phyloP scores from a whole-genome alignment of 2,797 vertebrate genomes.

The Acrossocheilus wenchowensis region DNA sequence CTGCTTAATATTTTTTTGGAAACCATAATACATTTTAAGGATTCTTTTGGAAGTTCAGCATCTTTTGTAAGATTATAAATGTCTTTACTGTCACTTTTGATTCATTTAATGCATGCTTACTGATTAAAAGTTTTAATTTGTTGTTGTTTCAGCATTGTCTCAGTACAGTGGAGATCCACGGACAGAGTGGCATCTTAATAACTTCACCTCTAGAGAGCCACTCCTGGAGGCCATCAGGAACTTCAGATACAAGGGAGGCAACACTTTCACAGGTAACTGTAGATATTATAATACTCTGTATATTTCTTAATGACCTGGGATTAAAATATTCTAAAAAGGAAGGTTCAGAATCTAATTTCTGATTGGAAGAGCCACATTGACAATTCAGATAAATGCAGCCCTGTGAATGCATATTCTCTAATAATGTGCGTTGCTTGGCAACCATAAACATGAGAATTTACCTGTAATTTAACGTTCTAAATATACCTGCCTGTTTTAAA shows the following conservation, averaged over 20 bases:
- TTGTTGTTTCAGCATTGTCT: slow-evolving; percentile 80
- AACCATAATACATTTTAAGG: not conserved
- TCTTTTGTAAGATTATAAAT: not conserved
- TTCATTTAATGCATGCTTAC: not conserved
- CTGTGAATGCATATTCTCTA: not conserved
- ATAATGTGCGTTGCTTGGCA: not conserved
- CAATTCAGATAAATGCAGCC: not conserved
- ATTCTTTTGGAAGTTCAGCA: not conserved
- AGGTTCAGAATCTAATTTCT: not conserved
- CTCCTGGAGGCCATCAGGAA: slow-evolving; percentile 84
- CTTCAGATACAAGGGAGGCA: slow-evolving; percentile 91
- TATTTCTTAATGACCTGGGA: not conserved
- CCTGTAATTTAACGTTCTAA: not conserved
- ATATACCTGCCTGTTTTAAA: not conserved
- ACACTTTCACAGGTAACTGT: slow-evolving; percentile 80
- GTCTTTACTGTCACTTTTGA: not conserved
- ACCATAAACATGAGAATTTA: not conserved
- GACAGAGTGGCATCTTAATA: slow-evolving; percentile 93
- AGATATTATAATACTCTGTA: not conserved
- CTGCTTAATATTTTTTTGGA: not conserved
- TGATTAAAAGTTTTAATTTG: not conserved
- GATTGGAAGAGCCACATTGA: not conserved
- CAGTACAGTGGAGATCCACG: slow-evolving; percentile 94
- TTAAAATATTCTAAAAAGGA: slow-evolving; percentile 1
- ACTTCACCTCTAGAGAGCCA: slow-evolving; percentile 82